Base-by-base conservation (phyloP, 2,797 vertebrate species). In the Sebastes minor region DNA sequence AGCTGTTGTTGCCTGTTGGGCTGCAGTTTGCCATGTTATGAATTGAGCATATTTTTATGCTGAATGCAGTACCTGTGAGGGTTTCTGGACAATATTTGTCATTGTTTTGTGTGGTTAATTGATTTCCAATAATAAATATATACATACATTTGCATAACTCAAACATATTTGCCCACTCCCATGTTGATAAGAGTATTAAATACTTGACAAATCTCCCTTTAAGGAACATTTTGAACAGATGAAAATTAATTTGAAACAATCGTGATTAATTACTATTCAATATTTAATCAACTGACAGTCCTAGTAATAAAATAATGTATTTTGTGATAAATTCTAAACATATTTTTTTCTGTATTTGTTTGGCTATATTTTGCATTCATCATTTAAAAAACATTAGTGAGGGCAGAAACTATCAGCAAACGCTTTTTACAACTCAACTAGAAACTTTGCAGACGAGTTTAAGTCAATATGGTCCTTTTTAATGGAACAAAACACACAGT, bases 381-480 rank as follows among this genome's bases (percentile, higher is more conserved):
- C 1, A 5, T 49, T 69, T 59, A 7, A 49, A 12, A 76, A 76
- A 12, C 16, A 11, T 35, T 8, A 10, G 4, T 16, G 7, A n/a
- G 46, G 57, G 16, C 11, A 23, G 22, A 62, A 56, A 62, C 25
- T 23, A 18, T n/a, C 13, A 35, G 3, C 52, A 46, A 35, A 32
- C 33, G 55, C 33, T 22, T 25, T 46, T 38, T 25, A 18, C 20
- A 33, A 18, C 14, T 55, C 42, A 27, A 23, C 33, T 18, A 11
- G 12, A 71, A 28, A 57, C 42, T 49, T 32, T 56, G 38, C 32
- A 56, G 2, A 16, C 2, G 12, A 64, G 25, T 28, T 33, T 25
- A 23, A 46, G 60, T 57, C 63, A 20, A 12, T 52, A 49, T 76
- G 69, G 33, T 65, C 49, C 20, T 23, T 73, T 42, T 35, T 61